Percentiles rank a stretch among this genome's conserved stretches.
phyloP scores from a whole-genome alignment of 2,113 vertebrate genomes.

The Podilymbus podiceps region DNA sequence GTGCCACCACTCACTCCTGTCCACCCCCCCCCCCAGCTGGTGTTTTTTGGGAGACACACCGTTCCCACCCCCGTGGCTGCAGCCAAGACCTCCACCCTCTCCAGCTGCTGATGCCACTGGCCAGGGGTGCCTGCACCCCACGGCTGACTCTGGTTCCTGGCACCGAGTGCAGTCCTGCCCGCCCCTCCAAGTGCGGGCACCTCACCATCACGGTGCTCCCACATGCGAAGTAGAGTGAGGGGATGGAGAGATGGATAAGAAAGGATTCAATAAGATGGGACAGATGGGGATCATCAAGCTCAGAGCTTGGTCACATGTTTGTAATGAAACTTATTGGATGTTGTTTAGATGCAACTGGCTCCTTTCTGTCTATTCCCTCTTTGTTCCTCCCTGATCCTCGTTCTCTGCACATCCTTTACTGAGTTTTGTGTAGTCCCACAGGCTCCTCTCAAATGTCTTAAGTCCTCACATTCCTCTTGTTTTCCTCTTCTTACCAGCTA shows the following conservation, averaged over 20 bases:
- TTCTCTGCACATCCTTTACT: neutral
- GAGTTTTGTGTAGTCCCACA: neutral
- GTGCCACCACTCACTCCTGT: neutral
- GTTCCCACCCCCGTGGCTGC: neutral
- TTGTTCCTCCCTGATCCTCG: neutral
- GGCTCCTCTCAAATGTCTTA: neutral
- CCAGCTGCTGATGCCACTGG: neutral
- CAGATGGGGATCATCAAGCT: neutral
- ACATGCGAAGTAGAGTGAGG: neutral
- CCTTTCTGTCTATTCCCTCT: neutral
- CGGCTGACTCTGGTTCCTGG: neutral
- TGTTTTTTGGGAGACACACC: neutral
- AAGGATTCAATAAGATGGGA: neutral
- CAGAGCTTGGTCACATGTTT: neutral
- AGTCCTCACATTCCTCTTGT: neutral
- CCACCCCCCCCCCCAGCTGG: too few relatives aligned
- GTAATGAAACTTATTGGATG: fast-evolving
- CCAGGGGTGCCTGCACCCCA: neutral
- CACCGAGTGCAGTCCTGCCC: neutral
- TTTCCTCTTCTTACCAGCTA: neutral
- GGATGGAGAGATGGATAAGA: neutral
- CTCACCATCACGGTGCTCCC: neutral
- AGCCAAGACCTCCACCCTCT: neutral
- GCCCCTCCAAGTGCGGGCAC: neutral
- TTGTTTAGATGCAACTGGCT: neutral